phyloP scores from a whole-genome alignment of 2,888 invertebrate genomes.

The Macaria liturata region DNA sequence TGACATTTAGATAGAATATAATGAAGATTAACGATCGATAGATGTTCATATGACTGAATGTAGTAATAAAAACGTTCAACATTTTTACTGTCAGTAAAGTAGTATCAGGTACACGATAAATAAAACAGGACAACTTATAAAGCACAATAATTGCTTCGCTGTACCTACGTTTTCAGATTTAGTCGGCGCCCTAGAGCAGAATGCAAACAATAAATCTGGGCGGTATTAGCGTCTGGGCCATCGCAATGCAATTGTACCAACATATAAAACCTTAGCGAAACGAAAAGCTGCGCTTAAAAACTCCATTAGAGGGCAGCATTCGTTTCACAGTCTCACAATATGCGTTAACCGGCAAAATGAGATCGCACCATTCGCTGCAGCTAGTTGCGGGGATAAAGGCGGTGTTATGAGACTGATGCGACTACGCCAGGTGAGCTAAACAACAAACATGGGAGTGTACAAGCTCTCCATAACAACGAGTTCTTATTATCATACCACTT shows the following conservation, averaged over 20 bases:
- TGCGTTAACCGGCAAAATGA: constrained; percentile 75
- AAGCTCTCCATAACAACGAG: too few species aligned
- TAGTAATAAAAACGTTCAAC: too few species aligned
- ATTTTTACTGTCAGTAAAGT: too few species aligned
- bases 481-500: too few species aligned
- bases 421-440: constrained; percentile 39
- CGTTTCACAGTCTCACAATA: constrained; percentile 72
- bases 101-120: too few species aligned
- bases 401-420: constrained; percentile 67
- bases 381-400: constrained; percentile 77
- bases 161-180: too few species aligned
- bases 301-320: constrained; percentile 72
- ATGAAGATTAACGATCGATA: too few species aligned
- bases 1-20: too few species aligned
- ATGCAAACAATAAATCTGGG: constrained; percentile 57
- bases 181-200: too few species aligned
- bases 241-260: constrained; percentile 54
- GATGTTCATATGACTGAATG: too few species aligned
- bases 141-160: too few species aligned
- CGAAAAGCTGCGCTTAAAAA: constrained; percentile 72
- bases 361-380: constrained; percentile 57
- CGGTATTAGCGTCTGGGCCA: constrained; percentile 60
- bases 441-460: constrained; percentile 56
- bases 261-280: constrained; percentile 64
- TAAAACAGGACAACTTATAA: too few species aligned